Conservation (phyloP, 1,140 invertebrate species). For the Lucilia cuprina region DNA sequence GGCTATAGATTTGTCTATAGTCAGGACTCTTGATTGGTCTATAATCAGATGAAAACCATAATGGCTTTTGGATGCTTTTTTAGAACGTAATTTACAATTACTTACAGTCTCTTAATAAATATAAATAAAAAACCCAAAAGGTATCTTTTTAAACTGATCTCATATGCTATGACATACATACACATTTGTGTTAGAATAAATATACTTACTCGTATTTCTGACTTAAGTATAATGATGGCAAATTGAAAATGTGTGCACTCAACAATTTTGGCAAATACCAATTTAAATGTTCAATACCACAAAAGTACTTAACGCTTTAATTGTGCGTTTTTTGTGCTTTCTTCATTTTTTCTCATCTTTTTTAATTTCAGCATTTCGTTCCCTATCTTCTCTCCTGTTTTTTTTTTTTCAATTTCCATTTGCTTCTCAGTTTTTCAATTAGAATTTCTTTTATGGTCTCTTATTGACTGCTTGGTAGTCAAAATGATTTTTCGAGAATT, state of each 20-base stretch:
- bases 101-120: too few relatives aligned
- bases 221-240: constrained; percentile 32
- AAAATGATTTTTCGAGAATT: not conserved
- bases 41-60: too few relatives aligned
- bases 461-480: not conserved
- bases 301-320: constrained; percentile 33
- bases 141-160: too few relatives aligned
- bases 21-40: too few relatives aligned
- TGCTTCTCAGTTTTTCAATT: not conserved
- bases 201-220: not conserved
- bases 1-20: too few relatives aligned
- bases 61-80: too few relatives aligned
- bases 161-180: too few relatives aligned
- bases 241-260: constrained; percentile 37
- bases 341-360: not conserved
- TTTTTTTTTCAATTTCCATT: not conserved
- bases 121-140: too few relatives aligned
- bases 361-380: not conserved
- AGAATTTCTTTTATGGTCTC: too few relatives aligned
- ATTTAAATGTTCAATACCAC: constrained; percentile 35
- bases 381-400: not conserved
- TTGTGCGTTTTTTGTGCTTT: constrained; percentile 8
- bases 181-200: not conserved
- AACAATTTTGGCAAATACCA: constrained; percentile 37
- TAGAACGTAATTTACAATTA: too few relatives aligned